Evolutionary conservation across 2,888 invertebrate genomes (phyloP).

Genomic region (Falcaria lacertinaria): DNA sequence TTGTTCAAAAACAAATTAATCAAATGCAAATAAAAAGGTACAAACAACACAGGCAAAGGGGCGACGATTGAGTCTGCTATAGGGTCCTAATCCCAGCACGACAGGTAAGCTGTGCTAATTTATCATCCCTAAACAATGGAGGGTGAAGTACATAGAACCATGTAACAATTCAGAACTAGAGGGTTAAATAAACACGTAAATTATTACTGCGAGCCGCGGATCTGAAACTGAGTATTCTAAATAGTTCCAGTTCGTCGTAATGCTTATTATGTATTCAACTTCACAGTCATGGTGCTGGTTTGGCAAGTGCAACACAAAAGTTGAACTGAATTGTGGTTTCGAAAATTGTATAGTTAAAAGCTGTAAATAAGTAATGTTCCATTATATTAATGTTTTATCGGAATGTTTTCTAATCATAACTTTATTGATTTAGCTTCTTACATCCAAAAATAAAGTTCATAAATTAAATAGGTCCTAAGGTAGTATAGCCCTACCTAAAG

Average conservation of each 20-base stretch:
- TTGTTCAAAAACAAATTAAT: slow-evolving; percentile 62
- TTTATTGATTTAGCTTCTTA: no score
- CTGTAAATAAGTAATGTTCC: no score
- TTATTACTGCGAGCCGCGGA: slow-evolving; percentile 19
- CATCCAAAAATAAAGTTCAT: no score
- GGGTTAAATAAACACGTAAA: slow-evolving; percentile 50
- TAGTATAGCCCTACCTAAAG: no score
- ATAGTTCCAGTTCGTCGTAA: background rate
- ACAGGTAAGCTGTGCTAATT: slow-evolving; percentile 76
- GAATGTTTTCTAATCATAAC: no score
- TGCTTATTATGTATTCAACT: background rate
- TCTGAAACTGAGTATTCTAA: slow-evolving; percentile 4
- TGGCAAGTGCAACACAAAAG: no score
- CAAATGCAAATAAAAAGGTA: slow-evolving; percentile 67
- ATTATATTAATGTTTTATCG: no score
- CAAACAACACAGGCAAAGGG: slow-evolving; percentile 45
- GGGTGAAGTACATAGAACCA: slow-evolving; percentile 42
- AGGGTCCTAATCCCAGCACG: slow-evolving; percentile 63
- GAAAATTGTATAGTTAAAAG: no score
- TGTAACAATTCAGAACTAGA: slow-evolving; percentile 43
- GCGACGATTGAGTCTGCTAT: slow-evolving; percentile 52
- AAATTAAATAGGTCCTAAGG: no score
- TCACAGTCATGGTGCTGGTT: no score
- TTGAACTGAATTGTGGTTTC: no score
- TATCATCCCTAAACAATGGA: slow-evolving; percentile 75